These are phyloP conservation scores for Gasterosteus aculeatus DNA, from an alignment of 2,113 vertebrate genomes.

Conservation along the genomic window DNA sequence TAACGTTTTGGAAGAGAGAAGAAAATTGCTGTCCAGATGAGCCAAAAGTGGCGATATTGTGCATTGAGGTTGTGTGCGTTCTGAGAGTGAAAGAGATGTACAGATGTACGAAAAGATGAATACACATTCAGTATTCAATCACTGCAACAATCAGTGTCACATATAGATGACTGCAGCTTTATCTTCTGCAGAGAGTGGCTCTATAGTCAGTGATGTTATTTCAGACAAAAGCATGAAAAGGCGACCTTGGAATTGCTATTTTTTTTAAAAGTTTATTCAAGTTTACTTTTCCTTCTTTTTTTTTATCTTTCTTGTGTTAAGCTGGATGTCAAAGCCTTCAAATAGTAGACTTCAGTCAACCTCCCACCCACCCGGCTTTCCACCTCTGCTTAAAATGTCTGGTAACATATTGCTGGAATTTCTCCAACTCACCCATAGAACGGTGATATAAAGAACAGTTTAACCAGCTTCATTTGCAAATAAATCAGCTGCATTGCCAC, in stretches of 20 bases:
- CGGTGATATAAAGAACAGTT: neutral
- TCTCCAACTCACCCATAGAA: neutral
- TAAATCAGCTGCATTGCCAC: neutral
- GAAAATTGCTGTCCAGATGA: neutral
- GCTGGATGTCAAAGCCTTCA: neutral
- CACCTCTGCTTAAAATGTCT: neutral
- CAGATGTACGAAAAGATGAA: slow-evolving; percentile 1
- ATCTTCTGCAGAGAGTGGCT: neutral
- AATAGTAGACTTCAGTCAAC: neutral
- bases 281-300: neutral
- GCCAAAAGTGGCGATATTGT: neutral
- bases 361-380: neutral
- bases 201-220: slow-evolving; percentile 4
- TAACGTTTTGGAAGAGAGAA: slow-evolving; percentile 1
- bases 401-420: neutral
- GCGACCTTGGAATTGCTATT: neutral
- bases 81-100: neutral
- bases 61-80: neutral
- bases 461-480: neutral
- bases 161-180: neutral
- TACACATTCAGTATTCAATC: slow-evolving; percentile 18
- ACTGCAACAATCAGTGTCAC: slow-evolving; percentile 1
- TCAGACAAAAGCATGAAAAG: neutral
- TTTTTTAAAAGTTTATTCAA: neutral
- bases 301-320: neutral